phyloP scores from a whole-genome alignment of 2,797 vertebrate genomes.

The Mormyrops boulengeri region DNA sequence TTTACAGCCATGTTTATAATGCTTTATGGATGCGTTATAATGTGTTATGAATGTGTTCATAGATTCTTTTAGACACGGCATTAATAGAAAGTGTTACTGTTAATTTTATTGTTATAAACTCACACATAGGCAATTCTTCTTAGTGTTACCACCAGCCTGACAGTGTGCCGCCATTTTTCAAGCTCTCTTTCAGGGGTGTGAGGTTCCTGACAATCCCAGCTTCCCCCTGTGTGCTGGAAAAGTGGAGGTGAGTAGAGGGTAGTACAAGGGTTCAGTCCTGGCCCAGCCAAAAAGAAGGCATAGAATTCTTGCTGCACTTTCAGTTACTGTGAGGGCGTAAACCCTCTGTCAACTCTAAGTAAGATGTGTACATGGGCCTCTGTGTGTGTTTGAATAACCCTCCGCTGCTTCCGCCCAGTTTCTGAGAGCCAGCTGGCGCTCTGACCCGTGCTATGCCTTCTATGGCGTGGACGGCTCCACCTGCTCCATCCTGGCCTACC shows the following conservation, averaged over 20 bases:
- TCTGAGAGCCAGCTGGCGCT: slow-evolving; percentile 52
- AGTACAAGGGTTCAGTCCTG: not conserved
- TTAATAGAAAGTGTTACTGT: not conserved
- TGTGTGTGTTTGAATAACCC: not conserved
- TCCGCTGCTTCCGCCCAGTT: slow-evolving; percentile 41
- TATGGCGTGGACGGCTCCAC: slow-evolving; percentile 61
- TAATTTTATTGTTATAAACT: not conserved
- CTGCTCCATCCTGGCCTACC: slow-evolving; percentile 63
- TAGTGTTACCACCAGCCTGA: slow-evolving; percentile 10
- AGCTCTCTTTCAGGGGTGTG: slow-evolving; percentile 45
- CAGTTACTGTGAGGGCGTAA: not conserved
- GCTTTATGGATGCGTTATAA: not conserved
- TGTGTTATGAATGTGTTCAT: not conserved
- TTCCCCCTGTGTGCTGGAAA: slow-evolving; percentile 59
- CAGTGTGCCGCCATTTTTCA: slow-evolving; percentile 29
- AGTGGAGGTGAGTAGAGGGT: slow-evolving; percentile 51
- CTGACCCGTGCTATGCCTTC: slow-evolving; percentile 61
- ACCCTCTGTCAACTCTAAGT: not conserved
- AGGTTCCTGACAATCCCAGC: slow-evolving; percentile 47
- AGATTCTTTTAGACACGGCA: not conserved
- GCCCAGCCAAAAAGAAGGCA: not conserved
- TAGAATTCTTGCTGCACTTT: not conserved
- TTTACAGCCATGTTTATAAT: not conserved
- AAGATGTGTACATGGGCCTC: not conserved
- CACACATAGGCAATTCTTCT: not conserved